Base-by-base conservation (phyloP, 2,888 invertebrate species). In the Acholoe squamosa region DNA sequence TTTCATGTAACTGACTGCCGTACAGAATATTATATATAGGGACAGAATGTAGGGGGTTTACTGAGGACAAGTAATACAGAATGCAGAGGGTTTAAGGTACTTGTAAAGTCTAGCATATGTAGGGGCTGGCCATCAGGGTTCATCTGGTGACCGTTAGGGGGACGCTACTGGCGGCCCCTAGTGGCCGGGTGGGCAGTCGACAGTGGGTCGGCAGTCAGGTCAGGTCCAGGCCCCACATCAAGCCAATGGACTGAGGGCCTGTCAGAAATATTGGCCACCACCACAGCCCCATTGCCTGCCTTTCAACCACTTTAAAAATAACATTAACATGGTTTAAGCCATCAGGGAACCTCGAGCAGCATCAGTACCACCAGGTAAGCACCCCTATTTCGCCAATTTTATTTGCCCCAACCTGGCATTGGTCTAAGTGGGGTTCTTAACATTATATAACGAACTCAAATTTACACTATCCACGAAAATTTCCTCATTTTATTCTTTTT, bases 171-270 rank as follows among this genome's bases (percentile, higher is more conserved):
- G 71, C 28, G 71, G 71, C 31, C 71, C 16, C 28, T 25, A 28
- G 71, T 25, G 71, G 71, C 28, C 28, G 71, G 25, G 71, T 14
- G 71, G 71, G 71, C 71, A 71, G 71, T 67, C 16, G 16, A 12
- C 67, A n/a, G n/a, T n/a, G n/a, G n/a, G n/a, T 43, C 43, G 43
- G 10, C 43, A 71, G 71, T 71, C 71, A 5, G 71, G 71, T 71
- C 71, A 71, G 71, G 71, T 61, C 61, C 71, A 28, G 28, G 28
- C 71, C 71, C 71, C 71, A 71, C 71, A 71, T 71, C 71, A 71
- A 71, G 28, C 71, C 71, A 71, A 71, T 71, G 71, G 71, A 71
- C 71, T 71, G 71, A 71, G 28, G 28, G 31, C 71, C 71, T 14
- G 71, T 25, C 71, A 61, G 28, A 71, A 71, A 28, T 71, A 71